Percentiles rank a stretch among this genome's conserved stretches.
Conservation (phyloP, 2,888 invertebrate species). For the Pseudococcus jackbeardsleyi region DNA sequence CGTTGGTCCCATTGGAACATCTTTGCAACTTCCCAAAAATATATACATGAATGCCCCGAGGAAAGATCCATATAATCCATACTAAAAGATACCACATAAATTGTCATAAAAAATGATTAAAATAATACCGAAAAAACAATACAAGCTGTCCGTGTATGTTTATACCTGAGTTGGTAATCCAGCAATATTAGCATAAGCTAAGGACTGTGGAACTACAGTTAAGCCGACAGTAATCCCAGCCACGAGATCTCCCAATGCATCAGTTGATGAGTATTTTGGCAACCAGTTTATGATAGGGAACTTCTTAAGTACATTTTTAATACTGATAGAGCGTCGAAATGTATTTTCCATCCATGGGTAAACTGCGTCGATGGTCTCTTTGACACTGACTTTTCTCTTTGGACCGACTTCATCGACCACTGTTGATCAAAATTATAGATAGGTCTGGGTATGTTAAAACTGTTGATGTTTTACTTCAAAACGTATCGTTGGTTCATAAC, state of each 20-base stretch:
- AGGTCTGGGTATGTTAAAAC: no score
- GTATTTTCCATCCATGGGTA: slow-evolving; percentile 71
- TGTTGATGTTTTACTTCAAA: no score
- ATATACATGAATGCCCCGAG: slow-evolving; percentile 92
- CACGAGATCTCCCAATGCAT: slow-evolving; percentile 87
- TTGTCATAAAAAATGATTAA: slow-evolving; percentile 62
- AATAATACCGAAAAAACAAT: background rate
- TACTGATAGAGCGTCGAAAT: slow-evolving; percentile 74
- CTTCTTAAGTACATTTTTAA: slow-evolving; percentile 80
- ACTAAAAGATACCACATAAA: slow-evolving; percentile 72
- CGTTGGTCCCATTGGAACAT: slow-evolving; percentile 92
- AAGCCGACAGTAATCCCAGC: slow-evolving; percentile 93
- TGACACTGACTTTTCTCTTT: slow-evolving; percentile 68
- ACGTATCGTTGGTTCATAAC: no score
- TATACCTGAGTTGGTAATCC: slow-evolving; percentile 79
- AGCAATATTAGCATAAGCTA: slow-evolving; percentile 85
- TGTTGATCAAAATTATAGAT: slow-evolving; percentile 68
- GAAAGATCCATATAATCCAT: slow-evolving; percentile 94
- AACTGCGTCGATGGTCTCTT: slow-evolving; percentile 69
- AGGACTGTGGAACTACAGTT: slow-evolving; percentile 92
- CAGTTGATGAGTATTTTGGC: slow-evolving; percentile 80
- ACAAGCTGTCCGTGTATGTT: no score
- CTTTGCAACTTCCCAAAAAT: slow-evolving; percentile 91
- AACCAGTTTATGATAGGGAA: slow-evolving; percentile 84
- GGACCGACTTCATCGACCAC: slow-evolving; percentile 71